A percentile compares a stretch with the other conserved stretches of the same genome.
Conservation (phyloP, 2,888 invertebrate species). For the Ariolimax columbianus region DNA sequence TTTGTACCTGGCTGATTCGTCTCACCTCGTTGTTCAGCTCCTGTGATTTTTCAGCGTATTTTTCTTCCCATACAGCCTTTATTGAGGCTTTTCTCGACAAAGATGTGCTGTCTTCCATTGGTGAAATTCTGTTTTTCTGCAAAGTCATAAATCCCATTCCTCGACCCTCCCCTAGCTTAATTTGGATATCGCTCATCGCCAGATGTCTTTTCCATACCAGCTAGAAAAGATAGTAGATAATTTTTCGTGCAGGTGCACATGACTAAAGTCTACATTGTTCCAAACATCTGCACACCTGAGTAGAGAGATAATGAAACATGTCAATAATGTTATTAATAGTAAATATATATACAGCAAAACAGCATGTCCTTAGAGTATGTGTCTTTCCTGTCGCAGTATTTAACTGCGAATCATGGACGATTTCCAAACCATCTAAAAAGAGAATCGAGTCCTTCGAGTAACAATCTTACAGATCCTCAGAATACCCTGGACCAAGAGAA, state of each 20-base stretch:
- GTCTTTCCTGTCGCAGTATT: too few species aligned
- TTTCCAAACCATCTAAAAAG: too few species aligned
- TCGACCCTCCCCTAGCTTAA: not conserved
- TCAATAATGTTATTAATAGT: not conserved
- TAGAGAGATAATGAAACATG: not conserved
- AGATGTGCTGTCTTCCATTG: conserved; percentile 25
- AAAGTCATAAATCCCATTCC: conserved; percentile 30
- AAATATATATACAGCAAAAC: not conserved
- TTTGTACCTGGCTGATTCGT: not conserved
- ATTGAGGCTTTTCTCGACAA: conserved; percentile 6
- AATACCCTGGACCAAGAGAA: too few species aligned
- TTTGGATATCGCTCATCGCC: conserved; percentile 3
- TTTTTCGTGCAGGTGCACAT: not conserved
- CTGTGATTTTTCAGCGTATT: conserved; percentile 16
- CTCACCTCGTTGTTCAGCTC: conserved; percentile 30
- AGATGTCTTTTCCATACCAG: conserved; percentile 19
- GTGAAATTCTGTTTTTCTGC: conserved; percentile 23
- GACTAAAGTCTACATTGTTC: not conserved
- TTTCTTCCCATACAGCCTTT: conserved; percentile 41
- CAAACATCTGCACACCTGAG: not conserved
- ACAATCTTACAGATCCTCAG: too few species aligned
- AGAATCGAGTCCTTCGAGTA: too few species aligned
- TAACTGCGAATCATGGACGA: too few species aligned
- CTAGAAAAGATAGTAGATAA: not conserved
- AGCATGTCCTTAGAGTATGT: too few species aligned